Evolutionary conservation across 2,113 vertebrate species (phyloP), one percentile per base, ranked within the genome.

Genomic region (Elephantulus edwardii): DNA sequence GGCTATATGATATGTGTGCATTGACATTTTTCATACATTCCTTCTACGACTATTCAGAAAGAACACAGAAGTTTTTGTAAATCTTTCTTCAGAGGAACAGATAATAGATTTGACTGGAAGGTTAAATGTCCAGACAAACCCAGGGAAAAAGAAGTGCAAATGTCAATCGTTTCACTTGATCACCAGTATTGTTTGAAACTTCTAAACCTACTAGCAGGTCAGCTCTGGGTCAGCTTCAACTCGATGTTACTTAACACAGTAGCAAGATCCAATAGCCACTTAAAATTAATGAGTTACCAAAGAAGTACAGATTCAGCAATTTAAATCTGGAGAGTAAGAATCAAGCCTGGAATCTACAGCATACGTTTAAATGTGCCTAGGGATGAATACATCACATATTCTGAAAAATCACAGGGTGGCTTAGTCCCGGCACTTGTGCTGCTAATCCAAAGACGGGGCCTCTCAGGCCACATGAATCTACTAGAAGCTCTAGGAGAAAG

Each of bases 321-420:
- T 92, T 87, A 88, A 75, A 35, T 75, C 77, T 78, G 83, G 79
- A 71, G 22, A 62, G n/a, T 84, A 74, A 91, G 58, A 89, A 91
- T 82, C 52, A 95, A 94, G 82, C 14, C 20, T 46, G 28, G 75
- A 66, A 52, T 54, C 91, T 88, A 76, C 46, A 95, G 76, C 76
- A 96, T 89, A 92, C 84, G 50, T 77, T 94, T 71, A 35, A 89
- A 76, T 38, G 70, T 48, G 54, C 86, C 83, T 93, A 56, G 56
- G 44, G 91, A 93, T 96, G 93, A 95, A 90, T 92, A 78, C 54
- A 95, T 96, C 96, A 96, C 42, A 82, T 50, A 96, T 94, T 76
- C 56, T 92, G 82, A 95, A 92, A 92, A 92, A 38, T 56, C 17
- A 1, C 88, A n/a, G n/a, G n/a, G n/a, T n/a, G n/a, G n/a, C n/a